Percentiles rank a stretch among this genome's conserved stretches.
Conservation (phyloP, 2,888 invertebrate species). For the Drosophila flavopinicola region DNA sequence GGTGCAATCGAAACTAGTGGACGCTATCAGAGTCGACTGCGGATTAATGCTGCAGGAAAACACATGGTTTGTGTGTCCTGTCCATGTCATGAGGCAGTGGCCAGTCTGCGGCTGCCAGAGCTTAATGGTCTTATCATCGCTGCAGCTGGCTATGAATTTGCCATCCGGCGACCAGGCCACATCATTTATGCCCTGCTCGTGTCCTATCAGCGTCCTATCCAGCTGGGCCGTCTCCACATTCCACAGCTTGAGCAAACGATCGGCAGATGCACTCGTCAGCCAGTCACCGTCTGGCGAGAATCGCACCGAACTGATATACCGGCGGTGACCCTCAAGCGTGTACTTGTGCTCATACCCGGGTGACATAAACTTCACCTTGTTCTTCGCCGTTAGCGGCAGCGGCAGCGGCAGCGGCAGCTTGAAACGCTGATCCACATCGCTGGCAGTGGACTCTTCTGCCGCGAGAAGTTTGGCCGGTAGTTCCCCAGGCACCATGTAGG, state of each 20-base stretch:
- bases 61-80: conserved; percentile 98
- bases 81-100: conserved; percentile 97
- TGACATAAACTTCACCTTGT: conserved; percentile 54
- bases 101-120: conserved; percentile 98
- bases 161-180: conserved; percentile 99
- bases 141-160: conserved; percentile 94
- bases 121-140: conserved; percentile 94
- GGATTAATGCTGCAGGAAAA: conserved; percentile 99
- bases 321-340: conserved; percentile 97
- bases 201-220: conserved; percentile 98
- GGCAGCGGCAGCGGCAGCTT: conserved; percentile 49
- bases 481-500: conserved; percentile 1
- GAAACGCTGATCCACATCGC: conserved; percentile 25
- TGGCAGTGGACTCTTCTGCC: background rate
- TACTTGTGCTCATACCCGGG: conserved; percentile 97
- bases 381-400: conserved; percentile 1
- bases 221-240: conserved; percentile 98
- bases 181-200: conserved; percentile 98
- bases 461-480: too few species aligned
- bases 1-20: conserved; percentile 99
- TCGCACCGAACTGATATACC: conserved; percentile 98
- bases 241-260: conserved; percentile 98
- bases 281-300: conserved; percentile 99
- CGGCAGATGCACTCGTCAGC: conserved; percentile 98
- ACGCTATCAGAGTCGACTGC: conserved; percentile 98